Evolutionary conservation across 1,140 invertebrate genomes (phyloP), one percentile per base, ranked within the genome.

Genomic region (Popillia japonica): DNA sequence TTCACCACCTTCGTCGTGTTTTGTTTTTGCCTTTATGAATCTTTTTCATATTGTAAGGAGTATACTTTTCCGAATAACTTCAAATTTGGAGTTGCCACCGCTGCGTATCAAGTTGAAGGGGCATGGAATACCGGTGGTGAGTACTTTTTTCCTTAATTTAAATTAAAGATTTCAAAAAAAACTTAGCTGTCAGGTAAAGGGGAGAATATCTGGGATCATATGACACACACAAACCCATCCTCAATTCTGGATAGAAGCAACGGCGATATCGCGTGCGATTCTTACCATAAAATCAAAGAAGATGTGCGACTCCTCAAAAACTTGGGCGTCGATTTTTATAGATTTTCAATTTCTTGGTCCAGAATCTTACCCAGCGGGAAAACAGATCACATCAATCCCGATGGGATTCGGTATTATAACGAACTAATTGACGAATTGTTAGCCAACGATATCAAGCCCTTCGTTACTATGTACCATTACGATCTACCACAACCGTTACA

Each of bases 381-480:
- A 55, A 81, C 85, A 3, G 87, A 89, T 80, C 79, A 86, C 14
- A 82, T 92, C 0, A 93, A 92, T 82, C 85, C 88, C 34, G 88
- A 89, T 76, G 92, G 92, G 6, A 82, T 92, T 2, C 83, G 88
- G 4, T 93, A 93, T 83, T 93, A 93, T 84, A 90, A 92, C 77
- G 88, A 89, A 40, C 83, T 93, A 0, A 89, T 93, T 14, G 85
- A 92, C 82, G 89, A 89, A 77, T 83, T 93, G 4, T 81, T 90
- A 0, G 86, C 85, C 44, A 88, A 90, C 81, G 89, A 88, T 55
- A 92, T 93, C 55, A 84, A 89, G 81, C 91, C 92, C 1, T 85
- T 92, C 86, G 91, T 93, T 83, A 90, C 79, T 4, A 41, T 81
- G 41, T 82, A 68, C 23, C 92, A 93, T 80, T 94, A 92, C 92